Percentiles rank a stretch among this genome's conserved stretches.
Evolutionary conservation across 2,797 vertebrate genomes (phyloP).

Genomic region (Enteromius radiatus): DNA sequence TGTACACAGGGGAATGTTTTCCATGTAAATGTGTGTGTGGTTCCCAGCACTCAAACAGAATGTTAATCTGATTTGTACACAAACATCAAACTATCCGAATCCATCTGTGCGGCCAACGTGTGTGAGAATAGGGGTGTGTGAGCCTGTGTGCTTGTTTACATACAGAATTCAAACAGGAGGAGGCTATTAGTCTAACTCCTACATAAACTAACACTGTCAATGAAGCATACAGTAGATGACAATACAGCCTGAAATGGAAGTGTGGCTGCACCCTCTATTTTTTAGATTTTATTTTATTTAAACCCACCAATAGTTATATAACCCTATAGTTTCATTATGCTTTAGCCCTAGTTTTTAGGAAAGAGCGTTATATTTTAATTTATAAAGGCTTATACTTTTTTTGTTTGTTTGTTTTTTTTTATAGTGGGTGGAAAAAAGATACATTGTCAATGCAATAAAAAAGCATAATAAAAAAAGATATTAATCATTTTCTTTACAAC

Average conservation of each 20-base stretch:
- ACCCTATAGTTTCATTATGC: not conserved
- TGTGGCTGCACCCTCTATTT: too few relatives aligned
- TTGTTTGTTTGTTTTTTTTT: too few relatives aligned
- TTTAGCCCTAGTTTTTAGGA: not conserved
- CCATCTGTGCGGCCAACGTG: not conserved
- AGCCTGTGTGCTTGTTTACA: conserved; percentile 17
- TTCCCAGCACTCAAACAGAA: conserved; percentile 15
- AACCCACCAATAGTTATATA: not conserved
- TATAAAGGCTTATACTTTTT: not conserved
- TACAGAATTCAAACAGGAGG: conserved; percentile 54
- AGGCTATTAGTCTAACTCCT: conserved; percentile 42
- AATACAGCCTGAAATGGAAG: not conserved
- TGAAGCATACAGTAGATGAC: conserved; percentile 19
- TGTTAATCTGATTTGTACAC: conserved; percentile 14
- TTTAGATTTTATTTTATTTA: not conserved
- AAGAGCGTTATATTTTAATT: too few relatives aligned
- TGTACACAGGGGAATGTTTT: conserved; percentile 7
- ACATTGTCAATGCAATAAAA: not conserved
- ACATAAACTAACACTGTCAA: conserved; percentile 32
- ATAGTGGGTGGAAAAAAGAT: not conserved
- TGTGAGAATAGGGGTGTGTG: not conserved
- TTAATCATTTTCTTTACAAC: not conserved
- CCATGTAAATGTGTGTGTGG: conserved; percentile 18
- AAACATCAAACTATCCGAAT: conserved; percentile 25
- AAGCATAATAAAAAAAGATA: not conserved